phyloP scores from a whole-genome alignment of 53 echinoderm and acorn worm species.

The Patiria pectinifera region DNA sequence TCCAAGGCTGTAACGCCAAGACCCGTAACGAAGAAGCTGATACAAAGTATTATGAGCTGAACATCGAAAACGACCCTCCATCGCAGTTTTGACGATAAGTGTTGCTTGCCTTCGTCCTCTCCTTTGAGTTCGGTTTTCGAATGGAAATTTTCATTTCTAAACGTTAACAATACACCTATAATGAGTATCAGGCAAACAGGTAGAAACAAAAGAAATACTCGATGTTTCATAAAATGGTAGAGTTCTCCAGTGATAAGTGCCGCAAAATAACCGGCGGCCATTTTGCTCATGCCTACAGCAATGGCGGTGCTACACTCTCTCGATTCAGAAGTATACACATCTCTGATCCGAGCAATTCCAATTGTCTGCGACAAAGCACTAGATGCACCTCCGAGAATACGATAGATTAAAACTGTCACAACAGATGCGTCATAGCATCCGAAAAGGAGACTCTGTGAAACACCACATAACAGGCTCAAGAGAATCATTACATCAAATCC shows the following conservation, averaged over 20 bases:
- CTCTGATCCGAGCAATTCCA: constrained; percentile 24
- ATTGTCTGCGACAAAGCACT: constrained; percentile 32
- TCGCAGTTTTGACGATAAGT: neutral
- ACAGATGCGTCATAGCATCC: neutral
- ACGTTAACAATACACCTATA: constrained; percentile 12
- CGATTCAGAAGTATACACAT: neutral
- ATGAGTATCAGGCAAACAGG: neutral
- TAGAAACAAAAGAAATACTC: constrained; percentile 11
- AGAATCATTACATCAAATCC: constrained; percentile 31
- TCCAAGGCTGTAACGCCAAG: neutral
- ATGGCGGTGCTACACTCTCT: neutral
- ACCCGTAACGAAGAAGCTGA: neutral
- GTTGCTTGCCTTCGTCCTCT: neutral
- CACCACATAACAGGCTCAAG: neutral
- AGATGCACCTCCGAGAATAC: neutral
- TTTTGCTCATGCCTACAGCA: constrained; percentile 5
- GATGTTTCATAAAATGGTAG: neutral
- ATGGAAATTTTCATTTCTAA: constrained; percentile 19
- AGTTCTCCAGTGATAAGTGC: constrained; percentile 14
- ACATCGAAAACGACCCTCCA: constrained; percentile 10
- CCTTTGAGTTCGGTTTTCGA: neutral
- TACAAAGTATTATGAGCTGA: neutral
- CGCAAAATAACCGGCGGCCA: neutral
- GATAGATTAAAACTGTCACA: neutral
- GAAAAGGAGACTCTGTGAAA: constrained; percentile 15